These are phyloP conservation scores for Diaprepes abbreviatus DNA, from an alignment of 2,888 invertebrate species.

Conservation along the genomic window DNA sequence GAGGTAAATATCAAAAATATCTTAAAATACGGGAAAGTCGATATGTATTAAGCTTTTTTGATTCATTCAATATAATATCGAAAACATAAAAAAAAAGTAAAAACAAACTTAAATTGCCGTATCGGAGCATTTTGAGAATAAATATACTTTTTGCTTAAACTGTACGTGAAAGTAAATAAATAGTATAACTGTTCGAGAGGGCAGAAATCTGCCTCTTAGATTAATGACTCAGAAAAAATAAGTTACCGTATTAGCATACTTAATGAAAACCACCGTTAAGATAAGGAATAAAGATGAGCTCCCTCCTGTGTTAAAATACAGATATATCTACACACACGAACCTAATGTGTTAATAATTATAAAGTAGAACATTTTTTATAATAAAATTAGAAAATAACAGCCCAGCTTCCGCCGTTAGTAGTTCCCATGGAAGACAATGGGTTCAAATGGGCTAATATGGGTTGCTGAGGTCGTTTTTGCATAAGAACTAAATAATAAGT, in stretches of 20 bases:
- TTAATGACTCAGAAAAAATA: not conserved
- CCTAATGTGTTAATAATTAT: constrained; percentile 56
- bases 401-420: constrained; percentile 54
- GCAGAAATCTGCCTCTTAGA: too few relatives aligned
- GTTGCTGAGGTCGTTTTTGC: constrained; percentile 48
- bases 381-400: constrained; percentile 50
- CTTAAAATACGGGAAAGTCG: too few relatives aligned
- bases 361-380: constrained; percentile 53
- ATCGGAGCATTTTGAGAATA: too few relatives aligned
- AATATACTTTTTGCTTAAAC: too few relatives aligned
- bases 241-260: not conserved
- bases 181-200: too few relatives aligned
- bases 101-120: too few relatives aligned
- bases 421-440: constrained; percentile 54
- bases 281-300: constrained; percentile 10
- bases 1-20: too few relatives aligned
- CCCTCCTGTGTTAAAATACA: not conserved
- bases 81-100: too few relatives aligned
- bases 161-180: too few relatives aligned
- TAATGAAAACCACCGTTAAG: constrained; percentile 9
- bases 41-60: too few relatives aligned
- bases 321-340: not conserved
- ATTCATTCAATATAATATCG: too few relatives aligned
- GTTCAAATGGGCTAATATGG: constrained; percentile 24
- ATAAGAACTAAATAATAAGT: constrained; percentile 47